These are phyloP conservation scores for Nymphalis io DNA, from an alignment of 1,140 invertebrate species.

Conservation along the genomic window DNA sequence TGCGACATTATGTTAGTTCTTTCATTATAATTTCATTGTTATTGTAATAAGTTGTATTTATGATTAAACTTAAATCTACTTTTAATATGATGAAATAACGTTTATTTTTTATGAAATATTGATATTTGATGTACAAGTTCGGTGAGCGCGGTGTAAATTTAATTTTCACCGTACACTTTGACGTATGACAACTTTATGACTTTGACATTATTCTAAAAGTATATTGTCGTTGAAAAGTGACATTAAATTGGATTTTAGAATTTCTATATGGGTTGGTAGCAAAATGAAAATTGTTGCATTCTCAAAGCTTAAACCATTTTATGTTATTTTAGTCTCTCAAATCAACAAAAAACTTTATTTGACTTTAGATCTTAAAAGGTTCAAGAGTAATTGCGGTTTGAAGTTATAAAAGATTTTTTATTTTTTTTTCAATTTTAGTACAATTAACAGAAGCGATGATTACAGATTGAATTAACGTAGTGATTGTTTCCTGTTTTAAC, in stretches of 20 bases:
- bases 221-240: background rate
- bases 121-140: slow-evolving; percentile 21
- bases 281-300: too few relatives aligned
- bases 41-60: slow-evolving; percentile 2
- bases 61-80: slow-evolving; percentile 22
- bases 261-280: too few relatives aligned
- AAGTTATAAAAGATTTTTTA: too few relatives aligned
- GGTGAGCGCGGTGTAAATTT: slow-evolving; percentile 26
- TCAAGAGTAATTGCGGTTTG: too few relatives aligned
- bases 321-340: too few relatives aligned
- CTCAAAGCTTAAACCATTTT: too few relatives aligned
- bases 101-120: slow-evolving; percentile 11
- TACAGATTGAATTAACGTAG: too few relatives aligned
- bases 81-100: slow-evolving; percentile 15
- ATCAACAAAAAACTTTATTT: too few relatives aligned
- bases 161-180: slow-evolving; percentile 24
- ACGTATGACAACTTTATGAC: slow-evolving; percentile 8
- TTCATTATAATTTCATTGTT: slow-evolving; percentile 4
- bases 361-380: too few relatives aligned
- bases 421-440: too few relatives aligned
- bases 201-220: slow-evolving; percentile 16
- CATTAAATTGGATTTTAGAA: background rate
- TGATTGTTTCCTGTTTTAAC: too few relatives aligned
- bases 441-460: too few relatives aligned
- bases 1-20: slow-evolving; percentile 20